Percentiles rank a stretch among this genome's conserved stretches.
phyloP scores from a whole-genome alignment of 2,797 vertebrate species.

The Euthynnus affinis region DNA sequence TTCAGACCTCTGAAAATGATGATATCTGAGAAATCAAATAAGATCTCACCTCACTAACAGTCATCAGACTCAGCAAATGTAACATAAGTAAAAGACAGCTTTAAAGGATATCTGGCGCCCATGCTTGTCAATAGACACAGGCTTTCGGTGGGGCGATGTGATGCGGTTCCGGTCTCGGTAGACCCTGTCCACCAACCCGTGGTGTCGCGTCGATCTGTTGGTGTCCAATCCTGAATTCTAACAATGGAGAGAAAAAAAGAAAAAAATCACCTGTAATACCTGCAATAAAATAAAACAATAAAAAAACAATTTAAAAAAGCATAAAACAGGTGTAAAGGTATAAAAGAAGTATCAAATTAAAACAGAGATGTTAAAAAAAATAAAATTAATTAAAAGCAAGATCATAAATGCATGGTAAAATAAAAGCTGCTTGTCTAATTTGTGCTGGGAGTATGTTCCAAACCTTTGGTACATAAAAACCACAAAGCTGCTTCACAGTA shows the following conservation, averaged over 20 bases:
- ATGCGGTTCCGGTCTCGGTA: constrained; percentile 95
- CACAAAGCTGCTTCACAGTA: too few species aligned
- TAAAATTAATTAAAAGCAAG: too few species aligned
- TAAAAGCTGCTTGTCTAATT: too few species aligned
- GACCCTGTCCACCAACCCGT: constrained; percentile 96
- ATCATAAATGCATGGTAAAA: too few species aligned
- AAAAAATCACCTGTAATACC: neutral
- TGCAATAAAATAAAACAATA: too few species aligned
- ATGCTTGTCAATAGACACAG: constrained; percentile 94
- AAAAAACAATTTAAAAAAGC: too few species aligned
- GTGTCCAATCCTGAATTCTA: constrained; percentile 94
- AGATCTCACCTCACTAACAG: neutral
- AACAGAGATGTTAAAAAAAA: too few species aligned
- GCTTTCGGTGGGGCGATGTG: constrained; percentile 92
- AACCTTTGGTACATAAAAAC: too few species aligned
- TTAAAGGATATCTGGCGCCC: constrained; percentile 97
- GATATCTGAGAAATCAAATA: neutral
- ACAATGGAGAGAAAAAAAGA: constrained; percentile 75
- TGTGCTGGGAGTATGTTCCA: too few species aligned
- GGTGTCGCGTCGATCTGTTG: constrained; percentile 94
- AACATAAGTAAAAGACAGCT: neutral
- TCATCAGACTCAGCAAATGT: neutral
- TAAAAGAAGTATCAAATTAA: too few species aligned
- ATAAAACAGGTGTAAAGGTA: too few species aligned
- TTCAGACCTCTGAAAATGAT: constrained; percentile 2